Evolutionary conservation across 2,113 vertebrate species (phyloP), one percentile per base, ranked within the genome.

Genomic region (Tenebrosternarchus preto): DNA sequence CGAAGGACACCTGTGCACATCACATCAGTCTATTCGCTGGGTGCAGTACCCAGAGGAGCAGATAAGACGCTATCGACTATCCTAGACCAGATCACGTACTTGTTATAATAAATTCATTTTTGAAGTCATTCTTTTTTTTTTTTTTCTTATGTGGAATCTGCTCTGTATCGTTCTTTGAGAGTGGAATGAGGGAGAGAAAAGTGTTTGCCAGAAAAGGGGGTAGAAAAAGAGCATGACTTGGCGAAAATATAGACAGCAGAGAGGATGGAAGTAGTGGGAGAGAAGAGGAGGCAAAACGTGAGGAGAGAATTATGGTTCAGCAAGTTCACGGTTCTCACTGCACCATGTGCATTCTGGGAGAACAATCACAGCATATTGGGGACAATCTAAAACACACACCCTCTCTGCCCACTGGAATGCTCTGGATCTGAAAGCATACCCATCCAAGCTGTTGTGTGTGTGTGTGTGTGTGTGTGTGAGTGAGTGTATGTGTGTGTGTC

Each of bases 201-300:
- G 19, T 8, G 9, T 68, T 31, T 19, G 64, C 64, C 64, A 68
- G 20, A 15, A 68, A 36, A 22, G 64, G 64, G 64, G 64, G 64
- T 68, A 59, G 86, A 84, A 8, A 60, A 76, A 69, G 57, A 43
- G 25, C 36, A 20, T 15, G 80, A 84, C 86, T 84, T 76, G 69
- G 46, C 59, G 75, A 60, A 57, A 46, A 77, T 56, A 73, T 53
- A 86, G 55, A 69, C 63, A 17, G 74, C 20, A 59, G 46, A n/a
- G 64, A 71, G 50, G 50, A 66, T 39, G 36, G 31, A 76, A 77
- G 64, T 43, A 68, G 81, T 68, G 64, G 71, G 61, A 66, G 63
- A 63, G 36, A n/a, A 33, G 27, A 46, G 24, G 50, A 19, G 24
- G 22, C 33, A 43, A n/a, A n/a, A 25, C 31, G 16, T 24, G 33